Evolutionary conservation across 30 jellyfish, hydroid and myxozoan genomes (phyloP).

Genomic region (Aurelia sp.): DNA sequence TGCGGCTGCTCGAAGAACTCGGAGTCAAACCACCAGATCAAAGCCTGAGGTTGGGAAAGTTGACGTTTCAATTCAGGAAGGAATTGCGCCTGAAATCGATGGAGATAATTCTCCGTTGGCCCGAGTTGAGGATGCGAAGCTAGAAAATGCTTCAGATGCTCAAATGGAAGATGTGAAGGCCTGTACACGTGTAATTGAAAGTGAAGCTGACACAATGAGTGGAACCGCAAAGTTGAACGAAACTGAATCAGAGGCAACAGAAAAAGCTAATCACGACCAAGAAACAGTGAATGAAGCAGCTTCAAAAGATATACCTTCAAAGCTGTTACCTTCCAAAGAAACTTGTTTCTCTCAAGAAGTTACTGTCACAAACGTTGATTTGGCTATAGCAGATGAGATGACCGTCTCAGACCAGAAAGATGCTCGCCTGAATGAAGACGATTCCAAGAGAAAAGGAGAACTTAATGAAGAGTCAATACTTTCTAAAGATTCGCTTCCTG

Average conservation of each 20-base stretch:
- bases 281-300: background rate
- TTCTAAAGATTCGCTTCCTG: background rate
- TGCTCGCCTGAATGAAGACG: too few species aligned
- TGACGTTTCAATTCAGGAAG: background rate
- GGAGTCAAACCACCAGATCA: constrained; percentile 14
- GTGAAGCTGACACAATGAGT: background rate
- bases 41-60: background rate
- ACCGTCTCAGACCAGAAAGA: too few species aligned
- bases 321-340: background rate
- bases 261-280: background rate
- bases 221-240: background rate
- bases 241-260: background rate
- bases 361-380: too few species aligned
- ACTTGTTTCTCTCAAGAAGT: too few species aligned
- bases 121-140: too few species aligned
- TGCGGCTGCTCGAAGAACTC: constrained; percentile 22
- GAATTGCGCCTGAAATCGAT: background rate
- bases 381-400: too few species aligned
- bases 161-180: background rate
- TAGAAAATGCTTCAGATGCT: background rate
- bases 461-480: background rate
- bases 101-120: background rate
- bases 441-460: too few species aligned
- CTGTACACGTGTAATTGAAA: background rate
- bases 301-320: background rate